A percentile compares a stretch with the other conserved stretches of the same genome.
Evolutionary conservation across 2,113 vertebrate species (phyloP).

Genomic region (Dipodomys stephensi): DNA sequence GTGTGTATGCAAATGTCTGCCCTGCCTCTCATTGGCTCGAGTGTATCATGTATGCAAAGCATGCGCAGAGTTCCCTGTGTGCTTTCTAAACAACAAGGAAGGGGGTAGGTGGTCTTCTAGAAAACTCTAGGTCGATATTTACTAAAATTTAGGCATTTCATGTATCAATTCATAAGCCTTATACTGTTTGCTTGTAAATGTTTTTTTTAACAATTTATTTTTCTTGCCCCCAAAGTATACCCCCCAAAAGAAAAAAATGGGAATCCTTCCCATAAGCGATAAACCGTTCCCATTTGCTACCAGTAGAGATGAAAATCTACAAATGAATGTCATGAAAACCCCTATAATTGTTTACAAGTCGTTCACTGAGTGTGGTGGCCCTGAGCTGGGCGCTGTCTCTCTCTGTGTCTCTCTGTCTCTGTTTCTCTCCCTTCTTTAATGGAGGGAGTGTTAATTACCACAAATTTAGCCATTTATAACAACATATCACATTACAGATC

Average conservation of each 20-base stretch:
- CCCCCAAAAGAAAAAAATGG: background rate
- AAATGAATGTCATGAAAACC: background rate
- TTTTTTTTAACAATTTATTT: constrained; percentile 27
- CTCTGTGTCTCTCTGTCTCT: too few relatives aligned
- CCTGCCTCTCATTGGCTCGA: background rate
- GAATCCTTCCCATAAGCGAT: background rate
- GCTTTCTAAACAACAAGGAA: background rate
- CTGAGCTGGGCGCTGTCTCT: too few relatives aligned
- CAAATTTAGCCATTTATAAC: background rate
- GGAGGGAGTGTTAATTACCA: background rate
- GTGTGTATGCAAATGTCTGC: background rate
- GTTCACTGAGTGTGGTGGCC: too few relatives aligned
- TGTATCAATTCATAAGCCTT: background rate
- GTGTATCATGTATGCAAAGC: background rate
- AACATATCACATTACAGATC: background rate
- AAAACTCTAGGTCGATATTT: background rate
- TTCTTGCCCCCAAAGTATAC: constrained; percentile 8
- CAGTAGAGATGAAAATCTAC: background rate
- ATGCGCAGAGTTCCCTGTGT: background rate
- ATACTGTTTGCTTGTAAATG: background rate
- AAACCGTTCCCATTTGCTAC: background rate
- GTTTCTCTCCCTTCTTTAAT: background rate
- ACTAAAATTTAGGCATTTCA: background rate
- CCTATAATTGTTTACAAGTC: too few relatives aligned
- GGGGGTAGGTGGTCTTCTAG: background rate